Conservation (phyloP, 2,113 vertebrate genomes). For the Nibea albiflora region DNA sequence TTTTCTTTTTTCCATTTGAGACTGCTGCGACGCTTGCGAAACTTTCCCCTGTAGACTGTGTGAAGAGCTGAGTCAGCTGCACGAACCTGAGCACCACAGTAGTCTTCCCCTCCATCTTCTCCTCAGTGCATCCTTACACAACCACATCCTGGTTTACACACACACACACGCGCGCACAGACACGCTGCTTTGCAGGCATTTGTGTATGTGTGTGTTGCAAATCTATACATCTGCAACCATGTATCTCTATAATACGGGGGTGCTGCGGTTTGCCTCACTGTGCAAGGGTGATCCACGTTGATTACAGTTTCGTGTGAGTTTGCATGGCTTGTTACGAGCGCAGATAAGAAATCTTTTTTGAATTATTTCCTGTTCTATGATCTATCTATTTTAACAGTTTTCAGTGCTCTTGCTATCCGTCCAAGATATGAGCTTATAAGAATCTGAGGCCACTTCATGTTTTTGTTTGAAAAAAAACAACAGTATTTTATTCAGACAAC, state of each 20-base stretch:
- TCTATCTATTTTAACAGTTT: background rate
- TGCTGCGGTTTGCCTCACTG: constrained; percentile 34
- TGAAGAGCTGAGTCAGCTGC: constrained; percentile 67
- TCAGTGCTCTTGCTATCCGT: background rate
- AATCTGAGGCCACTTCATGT: background rate
- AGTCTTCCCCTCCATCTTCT: constrained; percentile 18
- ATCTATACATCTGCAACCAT: constrained; percentile 25
- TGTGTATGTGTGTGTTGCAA: constrained; percentile 3
- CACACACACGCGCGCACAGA: constrained; percentile 8
- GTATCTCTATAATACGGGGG: constrained; percentile 3
- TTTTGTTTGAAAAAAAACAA: constrained; percentile 22
- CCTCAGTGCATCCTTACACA: constrained; percentile 40
- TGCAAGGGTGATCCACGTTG: background rate
- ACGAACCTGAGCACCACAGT: constrained; percentile 11
- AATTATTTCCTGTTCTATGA: background rate
- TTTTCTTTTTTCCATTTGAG: constrained; percentile 26
- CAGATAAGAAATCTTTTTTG: background rate
- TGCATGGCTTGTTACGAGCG: background rate
- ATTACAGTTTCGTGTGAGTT: background rate
- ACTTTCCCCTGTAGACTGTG: constrained; percentile 35
- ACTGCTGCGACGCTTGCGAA: constrained; percentile 20
- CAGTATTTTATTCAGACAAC: constrained; percentile 51
- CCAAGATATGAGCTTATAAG: background rate
- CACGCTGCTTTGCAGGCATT: background rate
- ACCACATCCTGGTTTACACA: constrained; percentile 68